A percentile compares a stretch with the other conserved stretches of the same genome.
These are phyloP conservation scores for Zapornia atra DNA, from an alignment of 2,113 vertebrate species.

Conservation along the genomic window DNA sequence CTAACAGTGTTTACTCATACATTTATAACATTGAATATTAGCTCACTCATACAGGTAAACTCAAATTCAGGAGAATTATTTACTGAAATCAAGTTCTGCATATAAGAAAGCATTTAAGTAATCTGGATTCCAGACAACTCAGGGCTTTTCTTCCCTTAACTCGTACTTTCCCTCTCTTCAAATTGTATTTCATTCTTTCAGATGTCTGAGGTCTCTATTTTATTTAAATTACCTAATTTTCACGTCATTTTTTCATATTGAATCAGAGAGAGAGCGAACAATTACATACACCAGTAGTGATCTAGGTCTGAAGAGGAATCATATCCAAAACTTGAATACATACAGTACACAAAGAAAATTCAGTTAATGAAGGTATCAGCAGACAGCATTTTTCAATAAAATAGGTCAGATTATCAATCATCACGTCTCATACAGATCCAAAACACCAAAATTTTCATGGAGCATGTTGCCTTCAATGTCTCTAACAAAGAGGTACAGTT, in stretches of 20 bases:
- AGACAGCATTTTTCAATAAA: neutral
- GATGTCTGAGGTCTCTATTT: neutral
- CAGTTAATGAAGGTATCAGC: neutral
- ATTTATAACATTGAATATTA: neutral
- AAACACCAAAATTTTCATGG: neutral
- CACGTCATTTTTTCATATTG: neutral
- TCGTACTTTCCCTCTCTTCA: fast-evolving
- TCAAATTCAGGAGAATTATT: neutral
- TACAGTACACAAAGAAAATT: neutral
- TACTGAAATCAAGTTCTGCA: neutral
- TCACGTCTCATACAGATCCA: neutral
- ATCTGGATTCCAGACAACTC: neutral
- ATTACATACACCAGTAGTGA: neutral
- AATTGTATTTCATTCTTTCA: neutral
- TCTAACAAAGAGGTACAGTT: neutral
- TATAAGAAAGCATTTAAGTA: neutral
- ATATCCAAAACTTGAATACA: neutral
- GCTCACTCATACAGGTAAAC: neutral
- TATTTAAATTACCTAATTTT: neutral
- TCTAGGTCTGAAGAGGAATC: neutral
- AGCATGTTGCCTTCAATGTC: neutral
- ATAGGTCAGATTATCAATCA: neutral
- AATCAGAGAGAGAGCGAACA: neutral
- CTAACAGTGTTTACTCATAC: no score
- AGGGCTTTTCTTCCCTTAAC: neutral